Conservation (phyloP, 1,140 invertebrate genomes). For the Panulirus ornatus region DNA sequence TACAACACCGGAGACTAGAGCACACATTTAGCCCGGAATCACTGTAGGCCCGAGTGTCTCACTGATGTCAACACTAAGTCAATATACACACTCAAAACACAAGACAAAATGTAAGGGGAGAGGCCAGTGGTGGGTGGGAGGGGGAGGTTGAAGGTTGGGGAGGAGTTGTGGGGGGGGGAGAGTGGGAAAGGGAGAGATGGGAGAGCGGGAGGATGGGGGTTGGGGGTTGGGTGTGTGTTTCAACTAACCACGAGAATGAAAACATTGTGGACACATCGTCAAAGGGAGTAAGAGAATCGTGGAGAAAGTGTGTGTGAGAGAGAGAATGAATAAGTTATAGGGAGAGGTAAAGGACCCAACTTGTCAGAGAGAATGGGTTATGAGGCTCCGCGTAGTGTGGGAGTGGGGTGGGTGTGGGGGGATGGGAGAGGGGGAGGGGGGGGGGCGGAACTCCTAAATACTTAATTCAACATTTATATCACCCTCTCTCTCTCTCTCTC, state of each 20-base stretch:
- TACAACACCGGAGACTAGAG: neutral
- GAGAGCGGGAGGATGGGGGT: neutral
- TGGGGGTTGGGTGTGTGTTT: neutral
- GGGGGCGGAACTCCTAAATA: conserved; percentile 21
- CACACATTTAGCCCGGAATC: too few species aligned
- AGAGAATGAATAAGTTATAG: conserved; percentile 46
- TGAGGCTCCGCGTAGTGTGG: conserved; percentile 22
- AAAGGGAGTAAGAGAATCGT: conserved; percentile 41
- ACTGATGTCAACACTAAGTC: neutral
- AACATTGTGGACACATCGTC: conserved; percentile 30
- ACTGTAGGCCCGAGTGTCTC: too few species aligned
- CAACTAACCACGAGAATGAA: conserved; percentile 41
- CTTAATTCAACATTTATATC: conserved; percentile 40
- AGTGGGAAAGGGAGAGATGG: neutral
- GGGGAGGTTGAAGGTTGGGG: neutral
- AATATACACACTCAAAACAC: neutral
- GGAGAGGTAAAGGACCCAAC: conserved; percentile 42
- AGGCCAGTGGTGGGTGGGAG: neutral
- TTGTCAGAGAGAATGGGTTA: conserved; percentile 46
- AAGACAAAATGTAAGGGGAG: conserved; percentile 5
- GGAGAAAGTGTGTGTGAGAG: conserved; percentile 46
- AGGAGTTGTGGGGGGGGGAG: neutral
- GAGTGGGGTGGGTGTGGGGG: neutral
- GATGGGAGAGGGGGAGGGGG: neutral
- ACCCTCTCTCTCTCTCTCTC: neutral